phyloP scores from a whole-genome alignment of 2,113 vertebrate genomes.

The Pholis gunnellus region DNA sequence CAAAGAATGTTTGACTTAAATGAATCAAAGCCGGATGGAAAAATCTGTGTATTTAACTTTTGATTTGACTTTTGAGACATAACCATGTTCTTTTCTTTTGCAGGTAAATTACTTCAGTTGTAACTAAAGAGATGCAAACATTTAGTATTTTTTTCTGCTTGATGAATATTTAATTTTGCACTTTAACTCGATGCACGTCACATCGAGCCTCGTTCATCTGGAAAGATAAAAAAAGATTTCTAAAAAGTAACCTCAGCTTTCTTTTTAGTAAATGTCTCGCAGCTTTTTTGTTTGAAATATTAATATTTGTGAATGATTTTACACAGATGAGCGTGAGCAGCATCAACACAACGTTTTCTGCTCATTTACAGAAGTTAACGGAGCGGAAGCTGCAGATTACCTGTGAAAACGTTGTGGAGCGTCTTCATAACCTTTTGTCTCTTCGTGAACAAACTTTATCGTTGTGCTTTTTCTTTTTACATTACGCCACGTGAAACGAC shows the following conservation, averaged over 20 bases:
- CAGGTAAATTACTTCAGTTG: constrained; percentile 1
- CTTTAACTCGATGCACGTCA: constrained; percentile 20
- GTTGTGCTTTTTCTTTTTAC: constrained; percentile 77
- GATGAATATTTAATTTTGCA: constrained; percentile 41
- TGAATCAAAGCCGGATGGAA: neutral
- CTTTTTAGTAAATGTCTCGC: constrained; percentile 3
- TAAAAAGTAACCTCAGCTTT: neutral
- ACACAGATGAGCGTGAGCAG: neutral
- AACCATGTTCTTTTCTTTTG: neutral
- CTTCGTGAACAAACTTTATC: constrained; percentile 81
- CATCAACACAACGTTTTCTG: neutral
- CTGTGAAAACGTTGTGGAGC: neutral
- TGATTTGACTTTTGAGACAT: constrained; percentile 4
- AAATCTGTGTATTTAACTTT: neutral
- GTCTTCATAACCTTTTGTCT: constrained; percentile 10
- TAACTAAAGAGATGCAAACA: neutral
- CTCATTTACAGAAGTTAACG: neutral
- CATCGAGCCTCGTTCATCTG: constrained; percentile 1
- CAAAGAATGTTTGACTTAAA: neutral
- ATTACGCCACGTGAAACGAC: constrained; percentile 88
- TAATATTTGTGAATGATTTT: constrained; percentile 7
- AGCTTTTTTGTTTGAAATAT: constrained; percentile 27
- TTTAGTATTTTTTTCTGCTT: neutral
- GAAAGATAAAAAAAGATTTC: constrained; percentile 10
- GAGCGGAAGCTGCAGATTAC: neutral